Conservation (phyloP, 2,113 vertebrate species). For the Syrrhaptes paradoxus region DNA sequence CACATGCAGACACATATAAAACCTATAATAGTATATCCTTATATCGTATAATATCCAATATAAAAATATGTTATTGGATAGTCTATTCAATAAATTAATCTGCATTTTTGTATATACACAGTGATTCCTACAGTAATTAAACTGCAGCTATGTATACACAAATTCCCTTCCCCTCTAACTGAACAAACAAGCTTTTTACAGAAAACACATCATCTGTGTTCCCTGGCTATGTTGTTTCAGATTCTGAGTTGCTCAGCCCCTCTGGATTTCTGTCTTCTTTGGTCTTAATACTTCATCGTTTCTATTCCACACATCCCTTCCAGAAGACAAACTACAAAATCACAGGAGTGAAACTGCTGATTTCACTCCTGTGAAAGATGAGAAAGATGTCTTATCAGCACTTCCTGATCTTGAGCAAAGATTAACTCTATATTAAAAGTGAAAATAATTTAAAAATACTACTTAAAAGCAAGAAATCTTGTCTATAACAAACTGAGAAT, state of each 20-base stretch:
- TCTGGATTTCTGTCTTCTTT: constrained; percentile 25
- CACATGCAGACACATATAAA: background rate
- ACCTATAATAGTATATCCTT: background rate
- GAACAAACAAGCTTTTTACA: constrained; percentile 38
- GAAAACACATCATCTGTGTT: constrained; percentile 25
- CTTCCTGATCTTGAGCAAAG: background rate
- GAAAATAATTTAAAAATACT: background rate
- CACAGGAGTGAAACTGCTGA: background rate
- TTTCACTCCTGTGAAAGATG: background rate
- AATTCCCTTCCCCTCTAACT: constrained; percentile 7
- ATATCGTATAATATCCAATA: background rate
- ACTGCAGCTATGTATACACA: background rate
- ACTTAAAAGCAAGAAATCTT: background rate
- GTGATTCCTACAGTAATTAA: background rate
- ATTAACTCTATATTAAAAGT: background rate
- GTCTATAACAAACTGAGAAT: background rate
- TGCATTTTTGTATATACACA: background rate
- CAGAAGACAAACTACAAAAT: background rate
- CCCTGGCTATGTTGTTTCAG: constrained; percentile 32
- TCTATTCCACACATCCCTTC: background rate
- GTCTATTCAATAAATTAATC: background rate
- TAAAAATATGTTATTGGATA: background rate
- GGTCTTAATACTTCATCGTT: background rate
- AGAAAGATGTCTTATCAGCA: background rate
- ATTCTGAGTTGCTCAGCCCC: constrained; percentile 38